A percentile compares a stretch with the other conserved stretches of the same genome.
Evolutionary conservation across 2,797 vertebrate genomes (phyloP).

Genomic region (Dermochelys coriacea): DNA sequence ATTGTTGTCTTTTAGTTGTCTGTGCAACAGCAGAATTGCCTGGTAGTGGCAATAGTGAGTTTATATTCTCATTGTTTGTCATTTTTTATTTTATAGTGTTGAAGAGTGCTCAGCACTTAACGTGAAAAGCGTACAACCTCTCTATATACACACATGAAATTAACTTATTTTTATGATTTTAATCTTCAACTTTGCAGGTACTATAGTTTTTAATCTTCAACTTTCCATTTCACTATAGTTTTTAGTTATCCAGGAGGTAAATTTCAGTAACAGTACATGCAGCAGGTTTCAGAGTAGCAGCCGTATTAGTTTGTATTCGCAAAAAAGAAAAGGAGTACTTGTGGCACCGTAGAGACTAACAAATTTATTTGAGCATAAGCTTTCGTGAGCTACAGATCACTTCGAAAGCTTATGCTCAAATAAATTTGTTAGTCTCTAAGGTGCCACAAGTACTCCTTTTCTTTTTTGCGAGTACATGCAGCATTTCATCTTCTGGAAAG

Average conservation of each 20-base stretch:
- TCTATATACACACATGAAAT: neutral
- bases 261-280: neutral
- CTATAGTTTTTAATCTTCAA: neutral
- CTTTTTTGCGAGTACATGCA: neutral
- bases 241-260: neutral
- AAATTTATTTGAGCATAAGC: no score
- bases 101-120: neutral
- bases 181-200: neutral
- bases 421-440: no score
- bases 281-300: no score
- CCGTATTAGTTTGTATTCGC: no score
- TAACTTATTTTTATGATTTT: neutral
- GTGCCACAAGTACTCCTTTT: no score
- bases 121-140: neutral
- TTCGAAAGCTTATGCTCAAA: no score
- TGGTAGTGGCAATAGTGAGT: neutral
- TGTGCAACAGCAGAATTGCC: neutral
- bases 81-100: neutral
- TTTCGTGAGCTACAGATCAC: no score
- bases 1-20: neutral
- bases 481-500: slow-evolving; percentile 4
- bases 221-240: neutral
- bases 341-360: no score
- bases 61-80: neutral
- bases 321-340: no score